Conservation (phyloP, 2,888 invertebrate genomes). For the Sussaba pulchella region DNA sequence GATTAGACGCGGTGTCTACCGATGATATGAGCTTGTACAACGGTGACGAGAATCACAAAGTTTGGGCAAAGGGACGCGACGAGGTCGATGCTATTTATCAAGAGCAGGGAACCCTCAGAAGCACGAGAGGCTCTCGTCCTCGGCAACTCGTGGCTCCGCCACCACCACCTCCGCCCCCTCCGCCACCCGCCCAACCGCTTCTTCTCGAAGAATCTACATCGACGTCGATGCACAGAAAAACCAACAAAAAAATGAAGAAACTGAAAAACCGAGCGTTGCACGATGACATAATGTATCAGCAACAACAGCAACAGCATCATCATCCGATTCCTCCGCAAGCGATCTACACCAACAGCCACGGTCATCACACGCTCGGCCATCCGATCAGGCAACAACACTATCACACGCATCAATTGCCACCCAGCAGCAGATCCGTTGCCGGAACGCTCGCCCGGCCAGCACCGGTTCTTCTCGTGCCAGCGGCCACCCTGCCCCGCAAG, state of each 20-base stretch:
- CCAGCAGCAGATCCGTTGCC: constrained; percentile 80
- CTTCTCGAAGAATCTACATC: constrained; percentile 78
- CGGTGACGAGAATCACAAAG: constrained; percentile 97
- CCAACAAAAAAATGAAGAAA: constrained; percentile 81
- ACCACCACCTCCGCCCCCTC: constrained; percentile 88
- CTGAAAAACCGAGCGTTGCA: constrained; percentile 76
- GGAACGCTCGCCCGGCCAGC: constrained; percentile 81
- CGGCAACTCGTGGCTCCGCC: constrained; percentile 95
- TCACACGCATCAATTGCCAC: constrained; percentile 78
- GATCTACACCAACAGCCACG: constrained; percentile 82
- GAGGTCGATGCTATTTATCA: constrained; percentile 91
- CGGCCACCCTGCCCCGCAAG: constrained; percentile 84
- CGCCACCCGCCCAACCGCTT: constrained; percentile 82
- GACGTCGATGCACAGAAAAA: constrained; percentile 78
- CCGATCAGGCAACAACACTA: constrained; percentile 80
- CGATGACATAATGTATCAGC: constrained; percentile 80
- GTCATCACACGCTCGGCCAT: constrained; percentile 82
- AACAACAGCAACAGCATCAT: constrained; percentile 75
- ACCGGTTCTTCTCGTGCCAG: constrained; percentile 86
- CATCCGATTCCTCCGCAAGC: constrained; percentile 69
- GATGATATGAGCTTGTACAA: constrained; percentile 94
- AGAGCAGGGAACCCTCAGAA: constrained; percentile 84
- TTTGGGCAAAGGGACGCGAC: constrained; percentile 94
- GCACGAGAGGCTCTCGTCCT: constrained; percentile 87
- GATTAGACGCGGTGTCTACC: constrained; percentile 84